A percentile compares a stretch with the other conserved stretches of the same genome.
phyloP scores from a whole-genome alignment of 1,140 invertebrate genomes.

The Lethrus apterus region DNA sequence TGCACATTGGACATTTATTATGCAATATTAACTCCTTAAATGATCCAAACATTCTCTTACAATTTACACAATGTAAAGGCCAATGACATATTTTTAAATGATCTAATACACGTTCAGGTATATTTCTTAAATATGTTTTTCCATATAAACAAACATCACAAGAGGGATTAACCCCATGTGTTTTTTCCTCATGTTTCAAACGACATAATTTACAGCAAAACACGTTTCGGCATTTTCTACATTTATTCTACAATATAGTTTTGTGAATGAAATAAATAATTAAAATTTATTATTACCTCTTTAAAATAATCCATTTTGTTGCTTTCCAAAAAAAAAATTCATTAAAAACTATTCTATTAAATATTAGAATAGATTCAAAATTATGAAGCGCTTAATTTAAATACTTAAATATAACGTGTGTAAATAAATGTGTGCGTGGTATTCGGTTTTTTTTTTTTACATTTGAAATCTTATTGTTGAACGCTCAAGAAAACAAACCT shows the following conservation, averaged over 20 bases:
- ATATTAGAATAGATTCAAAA: too few relatives aligned
- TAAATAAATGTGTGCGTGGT: too few relatives aligned
- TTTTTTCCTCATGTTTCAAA: conserved; percentile 4
- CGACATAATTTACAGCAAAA: conserved; percentile 14
- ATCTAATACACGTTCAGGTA: neutral
- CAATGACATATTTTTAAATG: conserved; percentile 8
- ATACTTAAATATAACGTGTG: too few relatives aligned
- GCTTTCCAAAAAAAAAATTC: too few relatives aligned
- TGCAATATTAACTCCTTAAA: conserved; percentile 5
- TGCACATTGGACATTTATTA: conserved; percentile 6
- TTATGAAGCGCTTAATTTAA: too few relatives aligned
- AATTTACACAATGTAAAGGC: conserved; percentile 10
- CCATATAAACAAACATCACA: conserved; percentile 16
- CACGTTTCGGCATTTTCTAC: conserved; percentile 11
- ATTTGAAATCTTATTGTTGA: too few relatives aligned
- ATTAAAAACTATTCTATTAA: too few relatives aligned
- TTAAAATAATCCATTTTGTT: conserved; percentile 11
- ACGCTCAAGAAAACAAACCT: too few relatives aligned
- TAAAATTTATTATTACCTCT: conserved; percentile 2
- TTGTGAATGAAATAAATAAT: neutral
- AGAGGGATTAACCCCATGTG: conserved; percentile 4
- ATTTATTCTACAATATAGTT: conserved; percentile 11
- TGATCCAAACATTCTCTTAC: conserved; percentile 7
- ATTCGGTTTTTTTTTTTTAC: too few relatives aligned
- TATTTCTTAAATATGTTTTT: conserved; percentile 1